phyloP scores from a whole-genome alignment of 2,888 invertebrate species.

The Labia minor region DNA sequence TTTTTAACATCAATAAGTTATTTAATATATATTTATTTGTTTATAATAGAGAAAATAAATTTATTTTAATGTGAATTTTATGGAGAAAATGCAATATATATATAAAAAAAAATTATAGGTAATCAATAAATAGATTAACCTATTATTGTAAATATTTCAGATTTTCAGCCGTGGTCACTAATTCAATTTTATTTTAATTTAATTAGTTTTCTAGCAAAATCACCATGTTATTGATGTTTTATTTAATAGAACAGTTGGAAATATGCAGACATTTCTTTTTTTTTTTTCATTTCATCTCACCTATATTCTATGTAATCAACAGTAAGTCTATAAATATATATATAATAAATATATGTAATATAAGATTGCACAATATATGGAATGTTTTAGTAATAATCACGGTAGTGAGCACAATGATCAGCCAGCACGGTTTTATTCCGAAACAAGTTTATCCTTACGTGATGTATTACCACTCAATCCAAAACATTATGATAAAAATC shows the following conservation, averaged over 20 bases:
- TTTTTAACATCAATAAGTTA: too few species aligned
- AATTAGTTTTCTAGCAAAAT: background rate
- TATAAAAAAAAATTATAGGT: too few species aligned
- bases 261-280: background rate
- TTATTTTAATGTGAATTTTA: too few species aligned
- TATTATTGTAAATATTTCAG: too few species aligned
- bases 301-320: background rate
- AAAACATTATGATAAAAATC: constrained; percentile 80
- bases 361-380: background rate
- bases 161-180: background rate
- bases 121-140: too few species aligned
- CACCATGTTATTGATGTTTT: background rate
- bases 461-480: constrained; percentile 76
- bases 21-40: too few species aligned
- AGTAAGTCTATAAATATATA: background rate
- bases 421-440: constrained; percentile 30
- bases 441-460: constrained; percentile 62
- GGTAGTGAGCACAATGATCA: background rate
- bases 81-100: too few species aligned
- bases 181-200: background rate
- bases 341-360: background rate
- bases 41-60: too few species aligned
- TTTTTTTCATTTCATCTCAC: background rate
- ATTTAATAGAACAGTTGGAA: background rate
- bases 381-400: constrained; percentile 15